A percentile compares a stretch with the other conserved stretches of the same genome.
phyloP scores from a whole-genome alignment of 2,888 invertebrate species.

The Drosophila acutilabella region DNA sequence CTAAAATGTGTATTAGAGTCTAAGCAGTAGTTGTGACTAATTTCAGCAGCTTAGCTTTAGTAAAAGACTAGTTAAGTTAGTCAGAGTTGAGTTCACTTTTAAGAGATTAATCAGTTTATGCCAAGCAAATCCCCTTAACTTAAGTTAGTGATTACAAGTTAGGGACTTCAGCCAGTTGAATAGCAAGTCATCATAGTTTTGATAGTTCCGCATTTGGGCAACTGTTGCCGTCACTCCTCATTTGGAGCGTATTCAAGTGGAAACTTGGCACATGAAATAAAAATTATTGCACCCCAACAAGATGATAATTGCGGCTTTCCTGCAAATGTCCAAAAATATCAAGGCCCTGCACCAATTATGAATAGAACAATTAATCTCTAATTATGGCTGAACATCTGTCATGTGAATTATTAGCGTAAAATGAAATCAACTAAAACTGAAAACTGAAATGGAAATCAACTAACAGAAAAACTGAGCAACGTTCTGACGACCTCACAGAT shows the following conservation, averaged over 20 bases:
- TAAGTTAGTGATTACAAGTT: too few relatives aligned
- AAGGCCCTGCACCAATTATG: conserved; percentile 69
- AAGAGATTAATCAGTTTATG: not conserved
- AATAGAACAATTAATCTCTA: conserved; percentile 84
- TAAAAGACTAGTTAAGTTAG: not conserved
- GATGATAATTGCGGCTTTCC: conserved; percentile 50
- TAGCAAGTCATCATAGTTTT: conserved; percentile 22
- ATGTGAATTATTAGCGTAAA: conserved; percentile 76
- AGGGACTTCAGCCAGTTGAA: not conserved
- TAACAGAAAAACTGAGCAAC: conserved; percentile 39
- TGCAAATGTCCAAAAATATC: conserved; percentile 76
- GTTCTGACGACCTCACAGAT: conserved; percentile 71
- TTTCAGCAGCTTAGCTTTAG: not conserved
- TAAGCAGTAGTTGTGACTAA: not conserved
- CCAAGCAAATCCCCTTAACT: too few relatives aligned
- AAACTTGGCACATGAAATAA: conserved; percentile 24
- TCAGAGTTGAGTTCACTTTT: not conserved
- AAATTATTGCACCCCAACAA: conserved; percentile 46
- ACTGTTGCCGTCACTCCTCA: conserved; percentile 68
- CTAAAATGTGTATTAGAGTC: not conserved
- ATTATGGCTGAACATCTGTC: conserved; percentile 84
- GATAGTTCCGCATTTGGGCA: conserved; percentile 59
- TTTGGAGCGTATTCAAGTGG: conserved; percentile 21
- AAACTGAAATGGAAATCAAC: conserved; percentile 66
- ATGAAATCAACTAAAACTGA: conserved; percentile 42